Base-by-base conservation (phyloP, 2,113 vertebrate genomes). In the Podarcis raffonei region DNA sequence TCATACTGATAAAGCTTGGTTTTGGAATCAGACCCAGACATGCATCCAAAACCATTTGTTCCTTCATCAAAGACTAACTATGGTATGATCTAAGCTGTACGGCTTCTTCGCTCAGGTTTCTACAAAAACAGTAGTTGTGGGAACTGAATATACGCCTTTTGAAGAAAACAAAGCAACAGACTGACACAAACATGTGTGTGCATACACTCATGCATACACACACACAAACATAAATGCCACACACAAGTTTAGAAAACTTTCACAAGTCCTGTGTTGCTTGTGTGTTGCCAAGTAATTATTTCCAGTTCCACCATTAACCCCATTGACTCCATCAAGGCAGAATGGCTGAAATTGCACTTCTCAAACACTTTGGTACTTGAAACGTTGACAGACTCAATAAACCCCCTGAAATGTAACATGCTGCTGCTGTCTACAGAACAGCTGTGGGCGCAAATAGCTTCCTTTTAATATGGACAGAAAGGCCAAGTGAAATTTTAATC, bases 401-500 rank as follows among this genome's bases (percentile, higher is more conserved):
- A 89, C 18, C 9, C 85, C 85, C 84, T 92, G 94, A 90, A 93
- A 91, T 37, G 89, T 91, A 88, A 94, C 92, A 84, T 30, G 66
- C 68, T 4, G 69, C 89, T 91, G 85, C 91, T 90, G 92, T 90
- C 95, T 93, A 1, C 59, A 1, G 32, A 95, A 30, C 86, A 87
- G 92, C 88, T 90, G 87, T 93, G 91, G 88, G 89, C 87, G 81
- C 91, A 93, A 91, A 93, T 86, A 90, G 91, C 91, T 94, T 94
- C 94, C 85, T 94, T 95, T 92, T 94, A 92, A 93, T 95, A 92
- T 71, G 88, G 90, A 92, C 91, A 89, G 93, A 94, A 95, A 91
- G 91, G 85, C 87, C 93, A 91, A 94, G 87, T 90, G 92, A 93
- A 93, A 93, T 95, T 95, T 94, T 94, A 95, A 95, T 95, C 91